Conservation (phyloP, 92 coral and sea anemone genomes). For the Anthopleura xanthogrammica region DNA sequence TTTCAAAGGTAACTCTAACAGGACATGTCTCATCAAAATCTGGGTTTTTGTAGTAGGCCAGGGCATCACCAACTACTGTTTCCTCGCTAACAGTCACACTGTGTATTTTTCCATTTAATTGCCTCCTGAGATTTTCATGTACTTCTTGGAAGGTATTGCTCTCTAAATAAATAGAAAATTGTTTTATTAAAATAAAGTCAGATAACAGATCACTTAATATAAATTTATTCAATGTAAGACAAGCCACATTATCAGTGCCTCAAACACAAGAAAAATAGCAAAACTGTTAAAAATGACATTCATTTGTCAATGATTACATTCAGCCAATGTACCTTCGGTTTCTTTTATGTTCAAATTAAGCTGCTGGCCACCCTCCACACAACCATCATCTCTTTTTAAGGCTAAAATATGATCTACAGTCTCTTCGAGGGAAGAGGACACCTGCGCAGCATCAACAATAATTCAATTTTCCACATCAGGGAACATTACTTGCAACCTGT, state of each 20-base stretch:
- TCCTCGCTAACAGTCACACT: not conserved
- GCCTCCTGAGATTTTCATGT: not conserved
- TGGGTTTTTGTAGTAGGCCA: slow-evolving; percentile 20
- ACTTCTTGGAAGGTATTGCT: not conserved
- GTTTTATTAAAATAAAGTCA: too few relatives aligned
- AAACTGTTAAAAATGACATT: too few relatives aligned
- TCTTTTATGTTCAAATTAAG: not conserved
- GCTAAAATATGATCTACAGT: not conserved
- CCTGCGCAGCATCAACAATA: not conserved
- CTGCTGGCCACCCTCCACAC: not conserved
- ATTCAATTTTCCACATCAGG: not conserved
- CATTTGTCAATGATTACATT: too few relatives aligned
- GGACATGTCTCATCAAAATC: slow-evolving; percentile 11
- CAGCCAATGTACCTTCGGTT: not conserved
- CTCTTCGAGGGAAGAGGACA: not conserved
- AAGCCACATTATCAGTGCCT: too few relatives aligned
- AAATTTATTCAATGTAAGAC: too few relatives aligned
- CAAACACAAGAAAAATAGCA: too few relatives aligned
- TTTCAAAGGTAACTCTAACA: not conserved
- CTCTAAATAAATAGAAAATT: not conserved
- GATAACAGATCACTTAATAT: too few relatives aligned
- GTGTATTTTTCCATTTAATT: not conserved
- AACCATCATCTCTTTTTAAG: not conserved
- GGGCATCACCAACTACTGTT: slow-evolving; percentile 4
- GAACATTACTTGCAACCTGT: not conserved